Conservation (phyloP, 2,888 invertebrate species). For the Lissocephala sabroskyi region DNA sequence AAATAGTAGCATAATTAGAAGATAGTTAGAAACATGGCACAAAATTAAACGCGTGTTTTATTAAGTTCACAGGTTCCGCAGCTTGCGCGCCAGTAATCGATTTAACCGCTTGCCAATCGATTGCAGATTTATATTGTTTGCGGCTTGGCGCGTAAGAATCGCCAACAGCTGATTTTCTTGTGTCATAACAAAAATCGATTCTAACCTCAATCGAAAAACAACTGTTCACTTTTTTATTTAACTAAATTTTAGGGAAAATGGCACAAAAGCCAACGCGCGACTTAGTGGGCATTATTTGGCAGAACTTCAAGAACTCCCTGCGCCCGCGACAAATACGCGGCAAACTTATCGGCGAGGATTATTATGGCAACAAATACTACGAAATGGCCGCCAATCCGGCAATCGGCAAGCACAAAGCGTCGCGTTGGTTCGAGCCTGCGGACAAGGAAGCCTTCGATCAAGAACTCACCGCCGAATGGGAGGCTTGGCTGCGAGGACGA, state of each 20-base stretch:
- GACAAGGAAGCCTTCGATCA: conserved; percentile 77
- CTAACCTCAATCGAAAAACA: conserved; percentile 33
- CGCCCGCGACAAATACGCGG: conserved; percentile 75
- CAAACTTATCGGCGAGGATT: conserved; percentile 80
- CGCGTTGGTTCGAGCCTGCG: conserved; percentile 83
- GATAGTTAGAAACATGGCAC: too few relatives aligned
- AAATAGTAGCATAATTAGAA: too few relatives aligned
- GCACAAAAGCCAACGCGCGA: conserved; percentile 67
- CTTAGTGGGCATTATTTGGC: conserved; percentile 67
- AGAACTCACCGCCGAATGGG: conserved; percentile 90
- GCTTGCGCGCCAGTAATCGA: too few relatives aligned
- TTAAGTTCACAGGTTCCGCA: too few relatives aligned
- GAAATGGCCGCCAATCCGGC: conserved; percentile 82
- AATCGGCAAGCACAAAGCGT: conserved; percentile 77
- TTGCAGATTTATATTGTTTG: too few relatives aligned
- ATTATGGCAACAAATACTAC: conserved; percentile 86
- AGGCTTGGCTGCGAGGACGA: conserved; percentile 85
- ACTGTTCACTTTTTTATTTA: conserved; percentile 11
- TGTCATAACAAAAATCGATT: conserved; percentile 48
- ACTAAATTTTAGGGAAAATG: conserved; percentile 29
- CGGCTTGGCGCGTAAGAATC: too few relatives aligned
- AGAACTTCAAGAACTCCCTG: conserved; percentile 69
- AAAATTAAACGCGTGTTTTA: neutral
- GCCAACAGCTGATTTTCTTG: conserved; percentile 34
- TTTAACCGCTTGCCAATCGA: too few relatives aligned